These are phyloP conservation scores for Belgica antarctica DNA, from an alignment of 2,888 invertebrate genomes.

Conservation along the genomic window DNA sequence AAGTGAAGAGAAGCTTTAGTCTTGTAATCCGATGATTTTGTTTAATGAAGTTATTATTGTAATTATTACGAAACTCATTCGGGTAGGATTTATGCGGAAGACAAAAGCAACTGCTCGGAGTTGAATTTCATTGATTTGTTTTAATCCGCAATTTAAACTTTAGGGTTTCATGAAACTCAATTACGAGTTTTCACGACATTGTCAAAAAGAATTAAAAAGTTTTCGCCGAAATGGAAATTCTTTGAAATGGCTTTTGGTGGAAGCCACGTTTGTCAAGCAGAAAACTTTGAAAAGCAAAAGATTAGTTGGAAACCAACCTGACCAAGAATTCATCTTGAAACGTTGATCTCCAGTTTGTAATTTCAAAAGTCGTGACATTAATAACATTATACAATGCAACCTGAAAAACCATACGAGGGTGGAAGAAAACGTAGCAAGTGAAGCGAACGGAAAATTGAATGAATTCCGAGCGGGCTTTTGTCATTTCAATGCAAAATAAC, in stretches of 20 bases:
- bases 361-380: no score
- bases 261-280: background rate
- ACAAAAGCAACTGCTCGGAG: no score
- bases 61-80: conserved; percentile 10
- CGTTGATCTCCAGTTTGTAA: no score
- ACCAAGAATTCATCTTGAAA: background rate
- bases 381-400: no score
- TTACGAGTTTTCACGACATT: background rate
- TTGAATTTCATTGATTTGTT: background rate
- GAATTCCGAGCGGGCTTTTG: background rate
- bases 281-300: background rate
- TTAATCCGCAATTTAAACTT: no score
- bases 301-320: background rate
- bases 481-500: conserved; percentile 17
- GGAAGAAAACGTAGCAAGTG: background rate
- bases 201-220: background rate
- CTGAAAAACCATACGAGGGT: background rate
- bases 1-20: conserved; percentile 1
- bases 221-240: background rate
- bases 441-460: background rate
- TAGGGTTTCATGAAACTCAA: no score
- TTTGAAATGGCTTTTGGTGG: no score
- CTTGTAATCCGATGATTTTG: background rate
- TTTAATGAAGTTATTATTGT: background rate
- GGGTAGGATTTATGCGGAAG: background rate